Percentiles rank a stretch among this genome's conserved stretches.
phyloP scores from a whole-genome alignment of 1,140 invertebrate genomes.

The Triops cancriformis region DNA sequence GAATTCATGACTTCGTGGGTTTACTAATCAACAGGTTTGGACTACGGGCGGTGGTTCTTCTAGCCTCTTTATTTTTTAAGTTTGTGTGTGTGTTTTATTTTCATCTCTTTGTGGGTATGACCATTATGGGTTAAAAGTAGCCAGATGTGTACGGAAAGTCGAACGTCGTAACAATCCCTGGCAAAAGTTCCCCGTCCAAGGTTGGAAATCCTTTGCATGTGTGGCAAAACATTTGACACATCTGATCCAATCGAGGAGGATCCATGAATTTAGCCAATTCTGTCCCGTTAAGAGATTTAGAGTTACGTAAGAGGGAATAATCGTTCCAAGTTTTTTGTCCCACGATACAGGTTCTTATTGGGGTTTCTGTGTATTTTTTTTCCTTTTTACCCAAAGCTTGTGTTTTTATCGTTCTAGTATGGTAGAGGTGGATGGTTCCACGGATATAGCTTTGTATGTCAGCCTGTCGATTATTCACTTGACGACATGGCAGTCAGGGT shows the following conservation, averaged over 20 bases:
- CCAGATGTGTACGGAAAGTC: too few relatives aligned
- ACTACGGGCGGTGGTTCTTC: background rate
- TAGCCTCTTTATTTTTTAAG: background rate
- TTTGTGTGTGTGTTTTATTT: background rate
- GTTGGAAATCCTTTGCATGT: too few relatives aligned
- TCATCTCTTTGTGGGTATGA: background rate
- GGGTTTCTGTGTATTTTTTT: constrained; percentile 17
- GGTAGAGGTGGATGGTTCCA: constrained; percentile 29
- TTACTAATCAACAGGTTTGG: constrained; percentile 1
- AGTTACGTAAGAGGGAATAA: too few relatives aligned
- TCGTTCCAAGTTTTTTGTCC: background rate
- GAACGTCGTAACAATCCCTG: too few relatives aligned
- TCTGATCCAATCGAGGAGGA: too few relatives aligned
- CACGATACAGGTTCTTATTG: background rate
- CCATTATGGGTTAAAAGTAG: too few relatives aligned
- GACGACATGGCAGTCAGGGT: constrained; percentile 32
- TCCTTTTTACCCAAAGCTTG: constrained; percentile 14
- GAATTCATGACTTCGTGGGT: background rate
- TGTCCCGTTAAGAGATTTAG: too few relatives aligned
- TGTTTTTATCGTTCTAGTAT: constrained; percentile 21
- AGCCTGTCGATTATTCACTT: constrained; percentile 29
- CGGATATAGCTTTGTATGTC: constrained; percentile 28
- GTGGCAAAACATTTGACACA: too few relatives aligned
- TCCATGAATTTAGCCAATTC: too few relatives aligned
- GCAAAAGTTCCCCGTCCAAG: too few relatives aligned